These are phyloP conservation scores for Progne subis DNA, from an alignment of 2,113 vertebrate species.

Conservation along the genomic window DNA sequence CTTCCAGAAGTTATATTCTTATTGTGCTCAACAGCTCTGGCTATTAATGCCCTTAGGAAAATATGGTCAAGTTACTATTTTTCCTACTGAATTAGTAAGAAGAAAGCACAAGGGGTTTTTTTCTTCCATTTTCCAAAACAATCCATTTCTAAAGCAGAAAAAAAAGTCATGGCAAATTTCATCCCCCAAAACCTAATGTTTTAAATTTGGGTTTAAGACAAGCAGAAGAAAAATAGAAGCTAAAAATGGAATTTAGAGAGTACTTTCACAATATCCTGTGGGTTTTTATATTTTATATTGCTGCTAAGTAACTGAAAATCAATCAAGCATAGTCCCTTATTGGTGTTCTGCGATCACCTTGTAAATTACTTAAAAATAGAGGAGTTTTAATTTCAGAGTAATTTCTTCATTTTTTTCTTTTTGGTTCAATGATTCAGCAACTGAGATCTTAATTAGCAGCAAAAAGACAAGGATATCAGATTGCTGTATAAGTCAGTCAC, in stretches of 20 bases:
- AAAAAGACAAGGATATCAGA: not conserved
- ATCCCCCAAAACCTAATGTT: not conserved
- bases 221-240: not conserved
- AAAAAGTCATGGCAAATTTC: not conserved
- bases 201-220: not conserved
- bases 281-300: not conserved
- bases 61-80: not conserved
- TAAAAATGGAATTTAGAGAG: not conserved
- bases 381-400: not conserved
- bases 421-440: not conserved
- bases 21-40: not conserved
- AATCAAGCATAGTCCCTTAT: not conserved
- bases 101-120: not conserved
- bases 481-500: not conserved
- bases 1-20: not conserved
- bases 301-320: not conserved
- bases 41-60: not conserved
- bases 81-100: not conserved
- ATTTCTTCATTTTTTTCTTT: not conserved
- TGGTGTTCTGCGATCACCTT: not conserved
- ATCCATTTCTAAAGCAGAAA: not conserved
- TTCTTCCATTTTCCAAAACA: not conserved
- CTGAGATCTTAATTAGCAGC: not conserved
- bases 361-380: not conserved
- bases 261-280: not conserved